Evolutionary conservation across 2,888 invertebrate genomes (phyloP).

Genomic region (Nymphalis urticae): DNA sequence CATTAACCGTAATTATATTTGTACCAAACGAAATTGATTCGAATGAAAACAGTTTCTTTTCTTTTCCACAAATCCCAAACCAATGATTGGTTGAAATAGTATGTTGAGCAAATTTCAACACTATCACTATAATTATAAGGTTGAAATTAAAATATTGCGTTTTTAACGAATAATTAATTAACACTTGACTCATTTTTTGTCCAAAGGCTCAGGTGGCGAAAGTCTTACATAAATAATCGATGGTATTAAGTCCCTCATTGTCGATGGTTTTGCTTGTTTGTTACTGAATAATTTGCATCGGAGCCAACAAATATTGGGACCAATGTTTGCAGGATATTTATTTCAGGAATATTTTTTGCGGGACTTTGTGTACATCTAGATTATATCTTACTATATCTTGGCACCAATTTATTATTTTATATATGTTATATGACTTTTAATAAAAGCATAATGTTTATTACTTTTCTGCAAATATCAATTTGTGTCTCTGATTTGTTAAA

Average conservation of each 20-base stretch:
- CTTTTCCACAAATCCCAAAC: background rate
- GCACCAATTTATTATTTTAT: too few species aligned
- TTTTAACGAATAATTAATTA: slow-evolving; percentile 48
- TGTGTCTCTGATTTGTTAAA: too few species aligned
- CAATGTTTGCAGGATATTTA: slow-evolving; percentile 1
- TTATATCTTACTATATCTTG: too few species aligned
- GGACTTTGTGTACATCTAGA: too few species aligned
- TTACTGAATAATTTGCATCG: slow-evolving; percentile 40
- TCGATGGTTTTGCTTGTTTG: slow-evolving; percentile 49
- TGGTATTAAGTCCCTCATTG: slow-evolving; percentile 70
- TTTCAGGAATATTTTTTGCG: too few species aligned
- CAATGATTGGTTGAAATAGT: background rate
- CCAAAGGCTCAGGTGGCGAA: slow-evolving; percentile 71
- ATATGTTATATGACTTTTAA: too few species aligned
- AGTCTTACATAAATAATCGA: slow-evolving; percentile 76
- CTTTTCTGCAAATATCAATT: too few species aligned
- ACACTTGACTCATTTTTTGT: slow-evolving; percentile 60
- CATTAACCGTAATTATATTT: background rate
- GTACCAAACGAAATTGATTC: slow-evolving; percentile 2
- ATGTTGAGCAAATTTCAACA: slow-evolving; percentile 2
- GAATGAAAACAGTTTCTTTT: slow-evolving; percentile 3
- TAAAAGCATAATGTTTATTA: too few species aligned
- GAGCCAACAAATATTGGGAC: slow-evolving; percentile 17
- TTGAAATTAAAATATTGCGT: slow-evolving; percentile 34
- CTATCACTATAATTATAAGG: slow-evolving; percentile 31